Evolutionary conservation across 2,888 invertebrate species (phyloP), one percentile per base, ranked within the genome.

Genomic region (Drosophila mettleri): DNA sequence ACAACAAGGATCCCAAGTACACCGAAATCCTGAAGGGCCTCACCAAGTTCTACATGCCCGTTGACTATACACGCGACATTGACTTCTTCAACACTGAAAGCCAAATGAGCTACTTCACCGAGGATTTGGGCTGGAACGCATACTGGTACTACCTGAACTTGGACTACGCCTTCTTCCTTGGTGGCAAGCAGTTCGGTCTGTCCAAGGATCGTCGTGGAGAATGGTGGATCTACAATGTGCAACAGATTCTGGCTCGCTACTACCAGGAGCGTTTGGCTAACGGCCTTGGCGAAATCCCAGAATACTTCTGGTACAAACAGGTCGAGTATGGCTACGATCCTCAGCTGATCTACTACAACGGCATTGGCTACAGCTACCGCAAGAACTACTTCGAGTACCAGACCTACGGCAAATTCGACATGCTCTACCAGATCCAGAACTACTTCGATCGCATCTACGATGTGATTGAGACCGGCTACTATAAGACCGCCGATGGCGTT

Each of bases 211-310:
- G 94, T 86, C 94, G 94, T 69, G 95, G 95, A 66, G 95, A 95
- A 91, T 90, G 93, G 36, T 95, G 94, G 93, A 94, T 94, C 90
- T 94, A 93, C 92, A 93, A 93, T 88, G 94, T 95, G 88, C 94
- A 95, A 85, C 95, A 96, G 90, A 86, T 95, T 14, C 88, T 95
- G 80, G 94, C 95, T 66, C 95, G 95, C 86, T 96, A 95, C 93
- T 94, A 94, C 85, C 91, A 95, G 86, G 95, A 96, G 87, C 94
- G 96, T 91, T 91, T 95, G 59, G 93, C 95, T 33, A 94, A 95
- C 76, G 94, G 94, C 20, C 85, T 95, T 67, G 94, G 94, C 14
- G 93, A 94, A 45, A 94, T 95, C 70, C 93, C 94, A 7, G 93
- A 93, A 31, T 92, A 95, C 71, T 92, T 93, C 77, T 94, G 93